Evolutionary conservation across 2,797 vertebrate genomes (phyloP).

Genomic region (Enteromius thamalakanensis): DNA sequence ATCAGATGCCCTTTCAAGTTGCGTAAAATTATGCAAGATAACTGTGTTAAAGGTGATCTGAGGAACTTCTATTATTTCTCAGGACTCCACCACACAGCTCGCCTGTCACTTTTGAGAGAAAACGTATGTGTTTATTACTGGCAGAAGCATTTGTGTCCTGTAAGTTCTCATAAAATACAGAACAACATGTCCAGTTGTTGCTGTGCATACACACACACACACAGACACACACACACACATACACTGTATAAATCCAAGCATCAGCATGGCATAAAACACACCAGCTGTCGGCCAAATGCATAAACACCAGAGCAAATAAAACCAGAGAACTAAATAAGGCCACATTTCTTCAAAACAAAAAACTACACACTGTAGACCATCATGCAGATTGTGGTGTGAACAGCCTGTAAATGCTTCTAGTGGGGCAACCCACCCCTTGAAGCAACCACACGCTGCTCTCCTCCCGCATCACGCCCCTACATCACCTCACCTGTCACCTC

Average conservation of each 20-base stretch:
- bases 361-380: background rate
- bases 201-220: constrained; percentile 41
- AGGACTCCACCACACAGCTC: constrained; percentile 9
- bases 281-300: constrained; percentile 49
- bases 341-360: constrained; percentile 53
- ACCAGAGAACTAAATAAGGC: constrained; percentile 65
- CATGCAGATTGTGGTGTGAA: background rate
- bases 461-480: constrained; percentile 33
- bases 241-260: background rate
- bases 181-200: constrained; percentile 42
- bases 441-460: constrained; percentile 41
- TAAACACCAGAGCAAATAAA: constrained; percentile 64
- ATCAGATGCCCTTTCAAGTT: background rate
- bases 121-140: constrained; percentile 35
- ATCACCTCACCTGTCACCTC: constrained; percentile 51
- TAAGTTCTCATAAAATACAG: constrained; percentile 32
- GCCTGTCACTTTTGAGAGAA: constrained; percentile 34
- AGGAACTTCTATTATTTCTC: constrained; percentile 24
- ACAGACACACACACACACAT: constrained; percentile 37
- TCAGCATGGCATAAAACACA: constrained; percentile 61
- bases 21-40: background rate
- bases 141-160: constrained; percentile 6
- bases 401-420: background rate
- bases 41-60: constrained; percentile 4
- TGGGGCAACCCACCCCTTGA: constrained; percentile 21